A percentile compares a stretch with the other conserved stretches of the same genome.
Conservation (phyloP, 2,113 vertebrate genomes). For the Planiliza haematocheilus region DNA sequence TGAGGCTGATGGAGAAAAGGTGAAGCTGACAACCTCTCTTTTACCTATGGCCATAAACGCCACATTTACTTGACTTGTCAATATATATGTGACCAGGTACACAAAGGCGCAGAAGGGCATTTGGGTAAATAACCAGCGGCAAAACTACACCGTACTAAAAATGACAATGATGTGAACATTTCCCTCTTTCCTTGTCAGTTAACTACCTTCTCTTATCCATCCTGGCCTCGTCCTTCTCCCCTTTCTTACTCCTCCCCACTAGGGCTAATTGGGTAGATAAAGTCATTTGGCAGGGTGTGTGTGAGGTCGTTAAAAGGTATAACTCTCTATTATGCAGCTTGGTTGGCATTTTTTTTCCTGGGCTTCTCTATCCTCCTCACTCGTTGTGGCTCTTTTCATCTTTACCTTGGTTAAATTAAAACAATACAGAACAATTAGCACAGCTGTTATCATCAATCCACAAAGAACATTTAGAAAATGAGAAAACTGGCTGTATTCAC, state of each 20-base stretch:
- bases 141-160: slow-evolving; percentile 11
- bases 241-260: slow-evolving; percentile 19
- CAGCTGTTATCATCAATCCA: slow-evolving; percentile 44
- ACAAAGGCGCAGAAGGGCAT: no score
- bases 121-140: slow-evolving; percentile 11
- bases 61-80: slow-evolving; percentile 21
- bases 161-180: slow-evolving; percentile 10
- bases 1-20: not conserved
- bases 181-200: slow-evolving; percentile 16
- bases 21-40: slow-evolving; percentile 9
- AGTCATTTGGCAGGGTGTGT: slow-evolving; percentile 63
- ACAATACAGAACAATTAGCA: slow-evolving; percentile 44
- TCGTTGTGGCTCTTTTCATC: slow-evolving; percentile 14
- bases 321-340: slow-evolving; percentile 80
- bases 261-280: slow-evolving; percentile 70
- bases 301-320: slow-evolving; percentile 65
- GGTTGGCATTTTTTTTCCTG: slow-evolving; percentile 76
- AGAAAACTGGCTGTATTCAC: slow-evolving; percentile 24
- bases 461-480: slow-evolving; percentile 12
- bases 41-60: slow-evolving; percentile 9
- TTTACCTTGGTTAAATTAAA: slow-evolving; percentile 43
- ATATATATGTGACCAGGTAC: no score
- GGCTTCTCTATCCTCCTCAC: not conserved
- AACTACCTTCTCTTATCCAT: not conserved
- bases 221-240: not conserved